Evolutionary conservation across 2,888 invertebrate species (phyloP), one percentile per base, ranked within the genome.

Genomic region (Dynastes hyllus): DNA sequence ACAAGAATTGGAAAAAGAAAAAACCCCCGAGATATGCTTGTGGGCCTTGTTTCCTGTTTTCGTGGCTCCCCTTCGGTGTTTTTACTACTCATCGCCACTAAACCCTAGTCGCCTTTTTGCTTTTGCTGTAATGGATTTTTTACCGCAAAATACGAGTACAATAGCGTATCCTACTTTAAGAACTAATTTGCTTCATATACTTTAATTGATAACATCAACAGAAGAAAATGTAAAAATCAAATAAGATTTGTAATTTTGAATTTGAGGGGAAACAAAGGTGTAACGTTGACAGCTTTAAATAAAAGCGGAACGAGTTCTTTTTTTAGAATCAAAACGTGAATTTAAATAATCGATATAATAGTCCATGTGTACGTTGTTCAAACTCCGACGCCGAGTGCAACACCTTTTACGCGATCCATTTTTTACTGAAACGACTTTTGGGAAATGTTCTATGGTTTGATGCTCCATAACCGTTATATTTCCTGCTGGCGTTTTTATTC

Each of bases 31-130:
- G 8, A 6, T 3, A 9, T 27, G 61, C 61, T 29, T 3, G 16
- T 61, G n/a, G n/a, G n/a, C n/a, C 58, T 58, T 58, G 61, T 61
- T 61, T 61, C 29, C 61, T n/a, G 27, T 11, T 29, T 61, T 27
- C 61, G 27, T 27, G 27, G 22, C 29, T 27, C 9, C 0, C 29
- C 22, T 29, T 2, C 45, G 1, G 61, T 61, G 8, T 61, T 27
- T 27, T 11, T 22, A 29, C 61, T 4, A 29, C 61, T 1, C 22
- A 1, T 22, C 6, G 27, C 27, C 61, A 11, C 9, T 29, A 27
- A 22, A 27, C 32, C 32, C 32, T 22, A 1, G 22, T 22, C 22
- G 22, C 32, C 2, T 37, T 37, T 37, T 37, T 11, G 0, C n/a
- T 1, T 9, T 11, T 6, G 22, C 29, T 22, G 29, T 4, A 61